Conservation (phyloP, 2,888 invertebrate genomes). For the Spialia ferax region DNA sequence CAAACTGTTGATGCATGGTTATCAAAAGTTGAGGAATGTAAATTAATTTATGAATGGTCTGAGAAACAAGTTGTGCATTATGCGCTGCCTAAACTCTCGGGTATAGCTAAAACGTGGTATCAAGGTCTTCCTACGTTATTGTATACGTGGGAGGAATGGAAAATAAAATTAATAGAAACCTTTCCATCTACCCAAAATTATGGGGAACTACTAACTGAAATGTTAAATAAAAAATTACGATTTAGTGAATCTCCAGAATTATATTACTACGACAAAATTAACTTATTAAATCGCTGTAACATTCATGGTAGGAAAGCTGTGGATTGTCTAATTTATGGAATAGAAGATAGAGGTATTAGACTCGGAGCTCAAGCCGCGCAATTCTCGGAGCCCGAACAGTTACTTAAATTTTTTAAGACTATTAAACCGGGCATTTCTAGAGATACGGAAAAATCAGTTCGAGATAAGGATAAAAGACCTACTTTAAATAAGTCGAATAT, state of each 20-base stretch:
- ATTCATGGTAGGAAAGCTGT: not conserved
- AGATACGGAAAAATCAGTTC: not conserved
- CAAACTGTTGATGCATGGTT: conserved; percentile 39
- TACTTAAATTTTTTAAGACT: not conserved
- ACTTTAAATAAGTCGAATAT: not conserved
- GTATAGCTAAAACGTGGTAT: conserved; percentile 47
- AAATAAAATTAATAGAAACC: conserved; percentile 42
- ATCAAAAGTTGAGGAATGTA: conserved; percentile 41
- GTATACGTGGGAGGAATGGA: conserved; percentile 46
- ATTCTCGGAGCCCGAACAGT: not conserved
- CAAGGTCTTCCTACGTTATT: conserved; percentile 44
- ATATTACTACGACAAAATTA: conserved; percentile 44
- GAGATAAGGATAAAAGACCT: not conserved
- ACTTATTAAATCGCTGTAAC: conserved; percentile 43
- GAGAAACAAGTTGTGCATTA: conserved; percentile 40
- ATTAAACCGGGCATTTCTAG: not conserved
- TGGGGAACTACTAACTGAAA: conserved; percentile 43
- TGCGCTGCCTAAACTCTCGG: conserved; percentile 31
- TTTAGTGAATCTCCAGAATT: conserved; percentile 45
- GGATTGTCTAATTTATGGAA: not conserved
- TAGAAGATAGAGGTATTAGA: not conserved
- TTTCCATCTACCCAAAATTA: conserved; percentile 45
- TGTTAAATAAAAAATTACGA: conserved; percentile 40
- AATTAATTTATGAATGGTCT: conserved; percentile 37
- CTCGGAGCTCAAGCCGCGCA: not conserved